Conservation (phyloP, 1,140 invertebrate species). For the Protaetia brevitarsis region DNA sequence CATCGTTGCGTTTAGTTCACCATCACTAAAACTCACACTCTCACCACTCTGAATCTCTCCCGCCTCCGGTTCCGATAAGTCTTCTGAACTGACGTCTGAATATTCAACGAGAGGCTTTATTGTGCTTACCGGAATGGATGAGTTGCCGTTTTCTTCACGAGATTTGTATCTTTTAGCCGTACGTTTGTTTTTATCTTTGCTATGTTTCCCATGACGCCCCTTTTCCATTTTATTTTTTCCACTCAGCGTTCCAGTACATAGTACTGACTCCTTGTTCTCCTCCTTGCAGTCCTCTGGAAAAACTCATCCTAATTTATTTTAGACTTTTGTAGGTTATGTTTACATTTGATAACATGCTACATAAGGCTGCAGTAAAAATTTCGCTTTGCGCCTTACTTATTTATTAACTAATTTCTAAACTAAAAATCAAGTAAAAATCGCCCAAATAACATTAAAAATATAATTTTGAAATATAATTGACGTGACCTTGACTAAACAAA, state of each 20-base stretch:
- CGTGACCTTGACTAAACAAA: conserved; percentile 40
- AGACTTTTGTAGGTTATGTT: conserved; percentile 41
- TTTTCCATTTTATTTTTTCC: conserved; percentile 47
- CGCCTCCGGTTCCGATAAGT: conserved; percentile 81
- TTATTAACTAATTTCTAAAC: not conserved
- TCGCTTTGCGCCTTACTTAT: not conserved
- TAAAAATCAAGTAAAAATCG: not conserved
- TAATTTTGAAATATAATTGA: not conserved
- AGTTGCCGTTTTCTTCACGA: conserved; percentile 40
- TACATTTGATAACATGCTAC: conserved; percentile 30
- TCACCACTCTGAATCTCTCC: conserved; percentile 79
- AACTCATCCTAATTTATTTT: conserved; percentile 35
- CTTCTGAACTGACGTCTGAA: conserved; percentile 87
- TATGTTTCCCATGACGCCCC: conserved; percentile 45
- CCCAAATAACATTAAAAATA: not conserved
- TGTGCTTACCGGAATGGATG: conserved; percentile 6
- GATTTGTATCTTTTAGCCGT: conserved; percentile 41
- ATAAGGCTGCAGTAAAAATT: not conserved
- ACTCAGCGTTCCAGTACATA: conserved; percentile 44
- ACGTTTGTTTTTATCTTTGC: conserved; percentile 43
- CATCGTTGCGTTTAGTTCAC: conserved; percentile 43
- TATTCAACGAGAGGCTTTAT: conserved; percentile 76
- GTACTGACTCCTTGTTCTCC: conserved; percentile 42
- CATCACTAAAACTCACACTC: conserved; percentile 58
- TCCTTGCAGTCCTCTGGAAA: conserved; percentile 35